Base-by-base conservation (phyloP, 1,140 invertebrate species). In the Ostrea edulis region DNA sequence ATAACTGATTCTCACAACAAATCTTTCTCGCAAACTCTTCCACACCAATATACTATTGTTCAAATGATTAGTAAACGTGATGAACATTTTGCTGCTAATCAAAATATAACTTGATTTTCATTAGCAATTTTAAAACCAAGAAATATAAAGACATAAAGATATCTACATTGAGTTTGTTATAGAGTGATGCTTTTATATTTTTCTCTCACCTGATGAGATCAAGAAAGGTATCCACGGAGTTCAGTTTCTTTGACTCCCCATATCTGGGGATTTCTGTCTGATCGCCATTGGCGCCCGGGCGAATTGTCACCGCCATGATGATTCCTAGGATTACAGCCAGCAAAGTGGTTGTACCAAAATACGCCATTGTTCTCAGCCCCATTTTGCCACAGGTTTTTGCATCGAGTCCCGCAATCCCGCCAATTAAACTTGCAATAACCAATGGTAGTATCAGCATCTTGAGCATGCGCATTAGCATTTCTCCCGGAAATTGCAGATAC, bases 291-390 rank as follows among this genome's bases (percentile, higher is more conserved):
- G 94, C 95, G 7, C 94, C 94, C 0, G 94, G 94, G 71, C 92
- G 89, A 22, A 95, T 95, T 29, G 92, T 92, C 22, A 93, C 91
- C 12, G 91, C 92, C 89, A 95, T 91, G 20, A 94, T 92, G 44
- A 94, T 94, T 20, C 93, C 94, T 12, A 94, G 87, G 53, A 94
- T 90, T 12, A 94, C 94, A 4, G 92, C 92, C 58, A 93, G 65
- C 22, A 98, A 95, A 0, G 98, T 99, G 12, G 98, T 99, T 11
- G 97, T 96, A 93, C 98, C 96, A 94, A 99, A 99, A 95, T 98
- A 99, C 29, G 97, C 96, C 86, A 99, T 97, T 12, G 98, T 97
- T 84, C 98, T 85, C 0, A 94, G 89, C 20, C 94, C 94, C 92
- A 95, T 94, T 89, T 91, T 92, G 7, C 94, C 94, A 84, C 93